These are phyloP conservation scores for Lophura swinhoii DNA, from an alignment of 2,797 vertebrate genomes.

Conservation along the genomic window DNA sequence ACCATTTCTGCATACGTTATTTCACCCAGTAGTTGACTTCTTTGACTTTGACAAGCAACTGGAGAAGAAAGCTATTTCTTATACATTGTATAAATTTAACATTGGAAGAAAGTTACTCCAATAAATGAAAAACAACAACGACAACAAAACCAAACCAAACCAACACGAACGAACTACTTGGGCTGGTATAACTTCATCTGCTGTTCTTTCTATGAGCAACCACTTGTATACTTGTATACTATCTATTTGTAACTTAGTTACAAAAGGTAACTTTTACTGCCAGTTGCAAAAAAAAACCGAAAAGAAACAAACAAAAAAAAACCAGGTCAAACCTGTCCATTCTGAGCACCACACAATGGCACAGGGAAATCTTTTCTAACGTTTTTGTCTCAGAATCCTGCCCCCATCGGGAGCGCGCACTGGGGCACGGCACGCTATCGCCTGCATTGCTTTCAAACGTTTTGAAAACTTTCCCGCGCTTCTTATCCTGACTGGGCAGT, in stretches of 20 bases:
- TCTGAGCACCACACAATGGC: background rate
- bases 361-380: background rate
- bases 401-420: background rate
- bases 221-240: background rate
- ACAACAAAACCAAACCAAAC: no score
- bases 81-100: background rate
- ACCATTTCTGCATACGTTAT: background rate
- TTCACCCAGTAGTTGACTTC: background rate
- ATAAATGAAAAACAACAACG: background rate
- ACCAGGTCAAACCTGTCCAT: fast-evolving
- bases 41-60: background rate
- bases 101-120: background rate
- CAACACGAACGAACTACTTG: background rate
- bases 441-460: background rate
- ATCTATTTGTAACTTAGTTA: background rate
- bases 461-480: constrained; percentile 44
- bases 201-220: background rate
- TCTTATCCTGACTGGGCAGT: background rate
- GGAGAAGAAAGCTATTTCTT: background rate
- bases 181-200: background rate
- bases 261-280: background rate
- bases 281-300: background rate
- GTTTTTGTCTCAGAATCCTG: background rate
- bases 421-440: fast-evolving
- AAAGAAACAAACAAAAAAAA: background rate